Percentiles rank a stretch among this genome's conserved stretches.
These are phyloP conservation scores for Aporrectodea caliginosa DNA, from an alignment of 1,140 invertebrate species.

Conservation along the genomic window DNA sequence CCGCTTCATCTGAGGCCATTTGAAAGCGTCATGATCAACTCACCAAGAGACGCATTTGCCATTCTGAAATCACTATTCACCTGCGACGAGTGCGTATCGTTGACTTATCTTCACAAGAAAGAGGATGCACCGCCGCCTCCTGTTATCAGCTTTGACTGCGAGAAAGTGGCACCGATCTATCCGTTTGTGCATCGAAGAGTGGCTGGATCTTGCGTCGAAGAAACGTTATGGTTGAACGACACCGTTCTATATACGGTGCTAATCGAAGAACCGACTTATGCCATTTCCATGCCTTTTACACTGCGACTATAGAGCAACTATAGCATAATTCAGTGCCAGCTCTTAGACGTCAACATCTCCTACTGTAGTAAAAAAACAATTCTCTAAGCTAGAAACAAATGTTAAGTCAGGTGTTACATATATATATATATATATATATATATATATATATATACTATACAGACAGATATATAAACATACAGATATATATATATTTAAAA, in stretches of 20 bases:
- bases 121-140: background rate
- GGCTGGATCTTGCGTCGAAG: background rate
- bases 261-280: conserved; percentile 11
- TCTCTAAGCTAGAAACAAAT: too few relatives aligned
- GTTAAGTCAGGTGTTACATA: too few relatives aligned
- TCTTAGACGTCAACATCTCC: too few relatives aligned
- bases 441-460: too few relatives aligned
- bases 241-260: background rate
- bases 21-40: background rate
- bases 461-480: too few relatives aligned
- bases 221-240: background rate
- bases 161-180: background rate
- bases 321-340: too few relatives aligned
- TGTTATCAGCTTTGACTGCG: background rate
- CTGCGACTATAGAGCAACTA: too few relatives aligned
- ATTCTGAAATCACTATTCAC: background rate
- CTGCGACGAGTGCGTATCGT: background rate
- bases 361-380: too few relatives aligned
- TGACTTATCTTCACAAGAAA: background rate
- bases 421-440: too few relatives aligned
- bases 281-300: background rate
- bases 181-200: background rate
- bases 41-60: background rate
- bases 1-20: background rate
- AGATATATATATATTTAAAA: too few relatives aligned